A percentile compares a stretch with the other conserved stretches of the same genome.
Evolutionary conservation across 2,888 invertebrate species (phyloP).

Genomic region (Merodon equestris): DNA sequence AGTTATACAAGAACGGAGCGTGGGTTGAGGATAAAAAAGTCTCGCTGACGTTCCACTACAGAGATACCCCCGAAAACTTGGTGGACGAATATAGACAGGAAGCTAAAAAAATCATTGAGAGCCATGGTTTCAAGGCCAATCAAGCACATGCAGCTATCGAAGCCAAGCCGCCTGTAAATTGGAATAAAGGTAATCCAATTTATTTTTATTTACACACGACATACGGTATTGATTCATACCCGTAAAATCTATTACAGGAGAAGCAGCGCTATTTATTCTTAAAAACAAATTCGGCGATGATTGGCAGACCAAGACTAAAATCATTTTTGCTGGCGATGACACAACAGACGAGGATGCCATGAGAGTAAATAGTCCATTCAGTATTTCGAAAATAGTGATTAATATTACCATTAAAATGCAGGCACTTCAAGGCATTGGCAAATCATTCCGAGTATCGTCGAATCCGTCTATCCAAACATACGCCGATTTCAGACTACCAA

Average conservation of each 20-base stretch:
- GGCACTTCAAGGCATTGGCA: slow-evolving; percentile 86
- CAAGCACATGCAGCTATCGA: slow-evolving; percentile 86
- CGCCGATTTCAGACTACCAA: slow-evolving; percentile 85
- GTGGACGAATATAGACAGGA: slow-evolving; percentile 80
- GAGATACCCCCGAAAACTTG: slow-evolving; percentile 82
- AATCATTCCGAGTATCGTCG: slow-evolving; percentile 86
- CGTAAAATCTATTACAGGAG: slow-evolving; percentile 72
- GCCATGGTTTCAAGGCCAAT: slow-evolving; percentile 83
- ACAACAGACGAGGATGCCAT: slow-evolving; percentile 94
- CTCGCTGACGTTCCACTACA: slow-evolving; percentile 85
- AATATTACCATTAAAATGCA: slow-evolving; percentile 72
- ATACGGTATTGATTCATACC: too few relatives aligned
- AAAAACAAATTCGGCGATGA: slow-evolving; percentile 86
- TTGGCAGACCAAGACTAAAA: slow-evolving; percentile 85
- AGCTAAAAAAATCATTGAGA: slow-evolving; percentile 82
- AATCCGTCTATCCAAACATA: slow-evolving; percentile 85
- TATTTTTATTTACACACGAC: background rate
- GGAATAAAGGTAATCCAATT: slow-evolving; percentile 83
- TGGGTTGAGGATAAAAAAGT: slow-evolving; percentile 89
- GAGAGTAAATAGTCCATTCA: slow-evolving; percentile 81
- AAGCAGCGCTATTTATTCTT: slow-evolving; percentile 86
- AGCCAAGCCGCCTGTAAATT: slow-evolving; percentile 87
- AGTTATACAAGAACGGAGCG: slow-evolving; percentile 81
- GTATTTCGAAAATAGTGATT: slow-evolving; percentile 12
- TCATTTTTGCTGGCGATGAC: slow-evolving; percentile 93